Conservation (phyloP, 2,888 invertebrate species). For the Aphodius granarius region DNA sequence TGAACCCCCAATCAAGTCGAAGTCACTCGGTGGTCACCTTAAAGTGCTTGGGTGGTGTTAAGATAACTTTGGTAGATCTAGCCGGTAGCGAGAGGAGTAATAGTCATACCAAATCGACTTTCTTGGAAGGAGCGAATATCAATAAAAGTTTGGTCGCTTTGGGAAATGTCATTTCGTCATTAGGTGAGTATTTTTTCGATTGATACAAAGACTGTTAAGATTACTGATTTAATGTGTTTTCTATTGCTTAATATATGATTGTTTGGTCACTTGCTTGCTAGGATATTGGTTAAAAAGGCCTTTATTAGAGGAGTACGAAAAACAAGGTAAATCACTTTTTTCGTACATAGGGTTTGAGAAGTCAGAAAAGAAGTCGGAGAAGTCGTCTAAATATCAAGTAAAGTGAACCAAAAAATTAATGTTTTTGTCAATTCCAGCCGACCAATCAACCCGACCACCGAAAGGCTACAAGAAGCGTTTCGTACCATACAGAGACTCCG, state of each 20-base stretch:
- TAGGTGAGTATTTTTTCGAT: constrained; percentile 65
- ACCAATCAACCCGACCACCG: constrained; percentile 46
- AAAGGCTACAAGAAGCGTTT: constrained; percentile 55
- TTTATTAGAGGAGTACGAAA: neutral
- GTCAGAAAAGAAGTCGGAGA: no score
- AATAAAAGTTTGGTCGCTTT: constrained; percentile 80
- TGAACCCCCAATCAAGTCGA: constrained; percentile 71
- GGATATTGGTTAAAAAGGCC: neutral
- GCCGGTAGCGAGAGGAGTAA: constrained; percentile 70
- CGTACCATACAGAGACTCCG: constrained; percentile 79
- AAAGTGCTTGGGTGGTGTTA: constrained; percentile 64
- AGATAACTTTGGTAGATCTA: constrained; percentile 63
- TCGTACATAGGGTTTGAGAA: no score
- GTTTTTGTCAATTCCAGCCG: constrained; percentile 46
- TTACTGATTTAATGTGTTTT: neutral
- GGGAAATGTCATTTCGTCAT: constrained; percentile 79
- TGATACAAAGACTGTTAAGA: neutral
- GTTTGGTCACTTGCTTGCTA: neutral
- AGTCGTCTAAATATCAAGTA: no score
- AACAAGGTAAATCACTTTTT: neutral
- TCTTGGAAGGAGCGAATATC: constrained; percentile 70
- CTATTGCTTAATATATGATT: no score
- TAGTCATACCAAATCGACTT: constrained; percentile 54
- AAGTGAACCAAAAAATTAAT: neutral
- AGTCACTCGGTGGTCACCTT: constrained; percentile 75